Base-by-base conservation (phyloP, 2,888 invertebrate species). In the Eugnorisma glareosa region DNA sequence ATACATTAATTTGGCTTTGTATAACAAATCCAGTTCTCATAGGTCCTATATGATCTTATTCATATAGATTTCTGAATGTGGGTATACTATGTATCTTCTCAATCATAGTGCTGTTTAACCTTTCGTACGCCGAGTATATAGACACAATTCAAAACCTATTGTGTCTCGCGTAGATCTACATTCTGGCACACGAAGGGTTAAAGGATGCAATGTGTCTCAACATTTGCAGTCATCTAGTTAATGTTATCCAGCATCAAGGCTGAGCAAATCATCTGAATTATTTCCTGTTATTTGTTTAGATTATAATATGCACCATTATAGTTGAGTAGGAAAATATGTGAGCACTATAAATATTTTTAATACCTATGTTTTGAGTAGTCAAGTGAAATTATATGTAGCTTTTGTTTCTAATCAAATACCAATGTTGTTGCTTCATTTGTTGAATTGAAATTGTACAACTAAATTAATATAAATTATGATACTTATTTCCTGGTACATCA, bases 221-320 rank as follows among this genome's bases (percentile, higher is more conserved):
- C 67, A 48, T 57, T 31, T 45, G 74, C 67, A 79, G 67, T 78
- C 75, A 61, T 73, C 48, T 85, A 82, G 75, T 64, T 64, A 61
- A 61, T 59, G 7, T 67, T 57, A 66, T 67, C 67, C 40, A 61
- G 68, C 64, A 28, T 81, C 57, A 0, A 2, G 61, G 28, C 64
- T 71, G 28, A 73, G 45, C 28, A 64, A 77, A 70, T 51, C 63
- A 67, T 77, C 63, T 54, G 40, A 71, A 71, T 83, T 67, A 71
- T 85, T 70, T 85, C 73, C 82, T 77, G 43, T 69, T 81, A 75
- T 59, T 84, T 69, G 71, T 82, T 77, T 84, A 79, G 67, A 84
- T 79, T 77, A 73, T 70, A 67, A 75, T 76, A 54, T 67, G 69
- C 74, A 75, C 72, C 67, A 64, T 77, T 81, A 71, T 68, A 77